Evolutionary conservation across 2,888 invertebrate species (phyloP), one percentile per base, ranked within the genome.

Genomic region (Cosmia pyralina): DNA sequence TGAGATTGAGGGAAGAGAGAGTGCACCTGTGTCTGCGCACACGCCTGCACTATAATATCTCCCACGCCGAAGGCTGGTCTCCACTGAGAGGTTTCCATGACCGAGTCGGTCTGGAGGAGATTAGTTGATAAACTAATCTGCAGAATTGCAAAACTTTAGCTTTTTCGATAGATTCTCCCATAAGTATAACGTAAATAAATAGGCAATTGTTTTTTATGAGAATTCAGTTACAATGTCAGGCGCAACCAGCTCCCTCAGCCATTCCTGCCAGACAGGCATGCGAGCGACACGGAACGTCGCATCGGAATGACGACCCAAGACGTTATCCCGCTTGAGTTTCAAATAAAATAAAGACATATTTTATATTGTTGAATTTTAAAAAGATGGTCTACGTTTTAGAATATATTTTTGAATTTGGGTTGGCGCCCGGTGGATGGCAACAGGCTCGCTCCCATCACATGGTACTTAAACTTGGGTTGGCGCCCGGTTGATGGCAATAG

Each of bases 221-320:
- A 48, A 41, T 22, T 38, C 19, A 28, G 50, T 60, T 11, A n/a
- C 34, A 19, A 22, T 22, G 44, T n/a, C 60, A 34, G n/a, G 13
- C 60, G 78, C 6, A 60, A 38, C 48, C 6, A 28, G 22, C 22
- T 71, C 57, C 28, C 46, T 41, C 72, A n/a, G 50, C 38, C 38
- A 41, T 15, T 15, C 13, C 38, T 22, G n/a, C 62, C 17, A 4
- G 57, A 22, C 57, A 63, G 58, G 28, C 19, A 38, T 13, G 13
- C n/a, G 17, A 19, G 28, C 38, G 79, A 52, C 72, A 38, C 44
- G 15, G 46, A 22, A 22, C 19, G 46, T 41, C 28, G 38, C 22
- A 41, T 41, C 38, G 28, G 34, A 46, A 5, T 62, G 62, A 55
- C 72, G 22, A 58, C 52, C 41, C 34, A 58, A 79, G 72, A 48